Percentiles rank a stretch among this genome's conserved stretches.
These are phyloP conservation scores for Ispidina lecontei DNA, from an alignment of 2,797 vertebrate species.

Conservation along the genomic window DNA sequence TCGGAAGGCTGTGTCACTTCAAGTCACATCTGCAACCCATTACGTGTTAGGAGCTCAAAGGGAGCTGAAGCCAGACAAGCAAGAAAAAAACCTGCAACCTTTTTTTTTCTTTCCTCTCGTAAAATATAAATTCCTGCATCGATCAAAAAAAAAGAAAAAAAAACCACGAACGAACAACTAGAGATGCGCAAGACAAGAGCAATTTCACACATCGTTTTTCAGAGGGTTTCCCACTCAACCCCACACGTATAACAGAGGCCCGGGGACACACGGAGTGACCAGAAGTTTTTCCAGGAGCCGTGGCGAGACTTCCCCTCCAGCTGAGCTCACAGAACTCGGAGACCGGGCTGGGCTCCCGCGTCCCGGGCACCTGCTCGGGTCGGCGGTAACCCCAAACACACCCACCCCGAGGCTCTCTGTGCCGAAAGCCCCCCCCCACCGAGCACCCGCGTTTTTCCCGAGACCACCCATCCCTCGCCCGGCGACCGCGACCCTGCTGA, in stretches of 20 bases:
- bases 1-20: neutral
- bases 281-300: neutral
- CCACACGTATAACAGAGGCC: neutral
- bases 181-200: rapidly evolving
- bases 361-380: neutral
- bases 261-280: neutral
- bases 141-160: neutral
- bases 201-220: neutral
- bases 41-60: neutral
- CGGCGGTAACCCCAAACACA: neutral
- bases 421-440: neutral
- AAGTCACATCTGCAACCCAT: neutral
- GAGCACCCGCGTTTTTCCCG: neutral
- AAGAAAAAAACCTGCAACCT: neutral
- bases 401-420: too few relatives aligned
- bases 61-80: neutral
- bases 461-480: neutral
- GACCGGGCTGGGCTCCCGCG: neutral
- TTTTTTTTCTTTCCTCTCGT: rapidly evolving
- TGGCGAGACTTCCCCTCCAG: neutral
- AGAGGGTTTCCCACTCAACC: neutral
- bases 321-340: too few relatives aligned
- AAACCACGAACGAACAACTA: neutral
- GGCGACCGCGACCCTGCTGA: neutral
- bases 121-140: neutral